Conservation (phyloP, 1,140 invertebrate genomes). For the Bombus pascuorum region DNA sequence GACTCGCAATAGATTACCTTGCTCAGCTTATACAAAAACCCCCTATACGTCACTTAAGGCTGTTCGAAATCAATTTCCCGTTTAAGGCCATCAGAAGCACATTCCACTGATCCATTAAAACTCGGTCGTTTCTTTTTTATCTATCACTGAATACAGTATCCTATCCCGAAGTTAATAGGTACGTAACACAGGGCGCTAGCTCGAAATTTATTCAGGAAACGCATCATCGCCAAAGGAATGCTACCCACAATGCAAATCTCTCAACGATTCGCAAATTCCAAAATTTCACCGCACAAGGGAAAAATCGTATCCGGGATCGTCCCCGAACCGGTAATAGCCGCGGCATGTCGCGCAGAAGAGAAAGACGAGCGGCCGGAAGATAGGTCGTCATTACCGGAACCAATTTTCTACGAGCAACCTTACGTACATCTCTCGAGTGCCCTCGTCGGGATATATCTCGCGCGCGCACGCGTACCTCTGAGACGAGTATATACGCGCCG, state of each 20-base stretch:
- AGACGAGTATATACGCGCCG: constrained; percentile 3
- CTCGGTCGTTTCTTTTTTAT: too few relatives aligned
- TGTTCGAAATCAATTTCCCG: too few relatives aligned
- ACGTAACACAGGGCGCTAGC: too few relatives aligned
- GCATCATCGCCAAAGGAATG: too few relatives aligned
- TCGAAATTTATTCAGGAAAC: too few relatives aligned
- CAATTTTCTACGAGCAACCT: constrained; percentile 61
- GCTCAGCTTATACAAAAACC: neutral
- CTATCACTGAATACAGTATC: too few relatives aligned
- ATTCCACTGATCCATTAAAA: too few relatives aligned
- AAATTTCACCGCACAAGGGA: neutral
- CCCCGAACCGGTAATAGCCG: constrained; percentile 8
- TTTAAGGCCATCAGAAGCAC: too few relatives aligned
- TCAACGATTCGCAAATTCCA: neutral
- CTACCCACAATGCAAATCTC: too few relatives aligned
- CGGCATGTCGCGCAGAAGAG: constrained; percentile 1
- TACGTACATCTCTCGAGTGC: constrained; percentile 56
- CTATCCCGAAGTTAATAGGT: too few relatives aligned
- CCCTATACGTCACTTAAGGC: too few relatives aligned
- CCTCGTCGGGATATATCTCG: constrained; percentile 61
- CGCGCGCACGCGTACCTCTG: neutral
- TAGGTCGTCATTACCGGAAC: constrained; percentile 63
- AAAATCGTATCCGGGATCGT: neutral
- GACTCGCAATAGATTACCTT: neutral
- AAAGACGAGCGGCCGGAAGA: constrained; percentile 15